Percentiles rank a stretch among this genome's conserved stretches.
Conservation (phyloP, 2,113 vertebrate species). For the Dicaeum eximium region DNA sequence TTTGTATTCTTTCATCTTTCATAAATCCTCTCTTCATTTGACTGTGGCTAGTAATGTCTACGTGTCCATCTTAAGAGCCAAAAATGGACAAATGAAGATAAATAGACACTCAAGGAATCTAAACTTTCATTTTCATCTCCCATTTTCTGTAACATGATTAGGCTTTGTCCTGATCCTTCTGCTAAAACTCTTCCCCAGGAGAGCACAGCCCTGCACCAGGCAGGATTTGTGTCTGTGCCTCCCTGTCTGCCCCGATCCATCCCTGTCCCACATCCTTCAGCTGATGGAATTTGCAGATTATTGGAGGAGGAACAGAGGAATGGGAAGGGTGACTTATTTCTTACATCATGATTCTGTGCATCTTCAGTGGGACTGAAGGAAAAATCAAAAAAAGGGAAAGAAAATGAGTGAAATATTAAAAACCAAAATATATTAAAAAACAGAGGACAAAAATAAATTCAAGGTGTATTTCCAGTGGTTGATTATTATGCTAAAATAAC, state of each 20-base stretch:
- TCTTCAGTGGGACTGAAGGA: neutral
- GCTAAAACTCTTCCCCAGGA: neutral
- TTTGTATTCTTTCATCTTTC: neutral
- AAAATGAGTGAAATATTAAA: neutral
- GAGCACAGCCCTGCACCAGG: neutral
- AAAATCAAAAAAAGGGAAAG: neutral
- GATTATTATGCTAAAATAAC: neutral
- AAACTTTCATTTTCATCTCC: neutral
- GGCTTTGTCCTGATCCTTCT: neutral
- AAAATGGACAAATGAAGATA: neutral
- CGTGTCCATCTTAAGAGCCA: neutral
- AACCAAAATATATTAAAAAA: neutral
- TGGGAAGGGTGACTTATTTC: neutral
- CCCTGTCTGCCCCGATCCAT: neutral
- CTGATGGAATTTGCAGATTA: slow-evolving; percentile 19
- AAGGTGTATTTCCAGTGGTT: neutral
- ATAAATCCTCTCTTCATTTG: neutral
- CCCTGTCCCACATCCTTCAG: neutral
- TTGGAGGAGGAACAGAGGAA: neutral
- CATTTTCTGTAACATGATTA: neutral
- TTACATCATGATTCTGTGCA: neutral
- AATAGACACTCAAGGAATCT: neutral
- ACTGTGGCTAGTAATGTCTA: too few relatives aligned
- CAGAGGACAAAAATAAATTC: neutral
- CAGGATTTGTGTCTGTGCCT: neutral